Evolutionary conservation across 1,140 invertebrate genomes (phyloP).

Genomic region (Leptoteleia sp.): DNA sequence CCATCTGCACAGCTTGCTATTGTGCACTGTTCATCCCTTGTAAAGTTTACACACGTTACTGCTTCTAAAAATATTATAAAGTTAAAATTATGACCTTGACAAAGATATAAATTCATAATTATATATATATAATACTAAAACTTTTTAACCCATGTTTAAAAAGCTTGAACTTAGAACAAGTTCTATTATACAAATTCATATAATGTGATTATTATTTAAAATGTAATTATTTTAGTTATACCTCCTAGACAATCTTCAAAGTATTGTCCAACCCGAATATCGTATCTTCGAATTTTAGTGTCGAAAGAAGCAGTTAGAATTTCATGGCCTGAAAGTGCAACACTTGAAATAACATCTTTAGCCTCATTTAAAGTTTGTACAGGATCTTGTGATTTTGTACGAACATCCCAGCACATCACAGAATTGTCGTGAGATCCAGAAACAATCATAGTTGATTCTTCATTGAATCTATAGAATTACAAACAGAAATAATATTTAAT

Average conservation of each 20-base stretch:
- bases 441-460: constrained; percentile 93
- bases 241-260: constrained; percentile 92
- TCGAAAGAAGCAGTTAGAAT: constrained; percentile 96
- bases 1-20: constrained; percentile 91
- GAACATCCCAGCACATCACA: constrained; percentile 94
- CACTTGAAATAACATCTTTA: constrained; percentile 94
- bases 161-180: too few species aligned
- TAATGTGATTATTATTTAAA: too few species aligned
- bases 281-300: constrained; percentile 92
- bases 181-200: too few species aligned
- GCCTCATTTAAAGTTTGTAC: constrained; percentile 93
- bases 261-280: constrained; percentile 92
- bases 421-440: constrained; percentile 96
- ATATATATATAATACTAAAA: too few species aligned
- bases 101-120: too few species aligned
- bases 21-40: constrained; percentile 92
- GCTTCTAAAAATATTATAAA: constrained; percentile 80
- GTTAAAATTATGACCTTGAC: too few species aligned
- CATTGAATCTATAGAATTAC: constrained; percentile 87
- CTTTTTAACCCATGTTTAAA: too few species aligned
- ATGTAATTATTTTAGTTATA: constrained; percentile 71
- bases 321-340: constrained; percentile 93
- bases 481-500: too few species aligned
- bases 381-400: constrained; percentile 87
- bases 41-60: constrained; percentile 88